Conservation (phyloP, 1,140 invertebrate genomes). For the Euborellia annulipes region DNA sequence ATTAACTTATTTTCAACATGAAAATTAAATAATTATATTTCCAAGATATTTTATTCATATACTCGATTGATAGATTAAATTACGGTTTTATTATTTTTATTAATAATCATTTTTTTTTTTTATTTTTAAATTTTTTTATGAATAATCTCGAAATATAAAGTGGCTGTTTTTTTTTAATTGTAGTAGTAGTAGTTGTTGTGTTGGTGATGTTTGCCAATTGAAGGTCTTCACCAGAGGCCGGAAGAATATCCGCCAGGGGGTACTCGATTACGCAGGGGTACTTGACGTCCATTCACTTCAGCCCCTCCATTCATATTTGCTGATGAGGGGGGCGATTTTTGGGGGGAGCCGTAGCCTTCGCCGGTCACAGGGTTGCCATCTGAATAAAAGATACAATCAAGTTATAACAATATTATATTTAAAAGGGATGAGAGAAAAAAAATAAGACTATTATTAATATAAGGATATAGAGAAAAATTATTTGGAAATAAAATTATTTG, state of each 20-base stretch:
- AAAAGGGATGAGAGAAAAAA: too few relatives aligned
- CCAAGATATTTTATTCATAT: too few relatives aligned
- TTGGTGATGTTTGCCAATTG: constrained; percentile 28
- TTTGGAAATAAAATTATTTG: constrained; percentile 2
- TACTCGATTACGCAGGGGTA: constrained; percentile 26
- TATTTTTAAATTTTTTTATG: too few relatives aligned
- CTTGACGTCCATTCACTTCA: not conserved
- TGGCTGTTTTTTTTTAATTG: constrained; percentile 10
- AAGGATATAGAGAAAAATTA: not conserved
- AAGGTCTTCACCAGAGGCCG: constrained; percentile 32
- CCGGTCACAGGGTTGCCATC: constrained; percentile 33
- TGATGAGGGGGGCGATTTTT: not conserved
- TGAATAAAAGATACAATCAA: constrained; percentile 13
- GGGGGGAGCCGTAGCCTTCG: constrained; percentile 21
- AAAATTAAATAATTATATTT: too few relatives aligned
- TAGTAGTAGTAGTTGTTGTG: constrained; percentile 1
- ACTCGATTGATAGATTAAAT: too few relatives aligned
- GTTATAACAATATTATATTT: too few relatives aligned
- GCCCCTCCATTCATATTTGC: not conserved
- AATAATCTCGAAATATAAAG: constrained; percentile 2
- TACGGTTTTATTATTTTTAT: too few relatives aligned
- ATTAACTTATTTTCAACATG: too few relatives aligned
- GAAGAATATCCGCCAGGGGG: constrained; percentile 39
- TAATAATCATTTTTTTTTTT: too few relatives aligned
- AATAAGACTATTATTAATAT: too few relatives aligned